Percentiles rank a stretch among this genome's conserved stretches.
phyloP scores from a whole-genome alignment of 2,797 vertebrate species.

The Phaenicophaeus curvirostris region DNA sequence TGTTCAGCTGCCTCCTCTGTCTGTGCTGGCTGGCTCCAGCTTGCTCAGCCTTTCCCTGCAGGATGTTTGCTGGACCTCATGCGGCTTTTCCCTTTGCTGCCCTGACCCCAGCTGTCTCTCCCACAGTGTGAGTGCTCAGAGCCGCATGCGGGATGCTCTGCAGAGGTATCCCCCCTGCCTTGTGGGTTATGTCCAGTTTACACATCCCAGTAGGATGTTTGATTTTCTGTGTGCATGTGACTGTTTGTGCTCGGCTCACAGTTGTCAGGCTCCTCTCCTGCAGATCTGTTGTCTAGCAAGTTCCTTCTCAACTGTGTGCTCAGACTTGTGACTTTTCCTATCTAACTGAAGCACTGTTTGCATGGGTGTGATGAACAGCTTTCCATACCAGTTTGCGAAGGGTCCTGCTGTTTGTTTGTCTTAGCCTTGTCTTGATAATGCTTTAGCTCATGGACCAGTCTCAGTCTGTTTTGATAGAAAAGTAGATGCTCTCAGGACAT shows the following conservation, averaged over 20 bases:
- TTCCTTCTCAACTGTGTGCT: not conserved
- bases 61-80: not conserved
- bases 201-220: not conserved
- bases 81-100: not conserved
- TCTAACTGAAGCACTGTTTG: not conserved
- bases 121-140: accelerated
- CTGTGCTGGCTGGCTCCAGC: not conserved
- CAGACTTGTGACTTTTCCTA: slow-evolving; percentile 9
- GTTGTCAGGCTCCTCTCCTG: not conserved
- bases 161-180: not conserved
- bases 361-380: not conserved
- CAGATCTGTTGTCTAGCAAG: slow-evolving; percentile 19
- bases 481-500: not conserved
- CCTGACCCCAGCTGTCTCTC: not conserved
- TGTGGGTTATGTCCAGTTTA: not conserved
- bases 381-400: not conserved
- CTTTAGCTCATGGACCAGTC: not conserved
- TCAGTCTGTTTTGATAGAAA: not conserved
- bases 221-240: not conserved
- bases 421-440: not conserved
- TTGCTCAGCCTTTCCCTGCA: not conserved
- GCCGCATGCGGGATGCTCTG: not conserved
- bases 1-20: not conserved
- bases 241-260: not conserved
- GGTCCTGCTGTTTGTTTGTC: not conserved